phyloP scores from a whole-genome alignment of 2,113 vertebrate species.

The Hippocampus comes region DNA sequence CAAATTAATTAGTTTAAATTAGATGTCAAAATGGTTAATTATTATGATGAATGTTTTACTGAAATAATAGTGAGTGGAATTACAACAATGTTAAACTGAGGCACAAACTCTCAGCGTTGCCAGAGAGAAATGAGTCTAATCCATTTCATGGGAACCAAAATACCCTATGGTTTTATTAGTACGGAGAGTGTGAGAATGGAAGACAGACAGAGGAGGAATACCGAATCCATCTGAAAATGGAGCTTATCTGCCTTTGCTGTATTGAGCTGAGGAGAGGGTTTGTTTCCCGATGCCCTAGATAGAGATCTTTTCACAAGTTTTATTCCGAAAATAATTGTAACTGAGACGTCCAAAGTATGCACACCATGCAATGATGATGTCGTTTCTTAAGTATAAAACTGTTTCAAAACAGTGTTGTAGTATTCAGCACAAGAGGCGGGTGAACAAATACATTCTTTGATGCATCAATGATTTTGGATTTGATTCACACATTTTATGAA shows the following conservation, averaged over 20 bases:
- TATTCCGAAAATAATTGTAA: neutral
- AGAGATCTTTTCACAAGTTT: neutral
- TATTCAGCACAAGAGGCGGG: too few species aligned
- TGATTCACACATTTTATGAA: too few species aligned
- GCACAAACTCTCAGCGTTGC: conserved; percentile 60
- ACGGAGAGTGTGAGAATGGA: conserved; percentile 11
- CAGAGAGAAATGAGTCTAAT: conserved; percentile 72
- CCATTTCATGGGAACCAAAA: conserved; percentile 68
- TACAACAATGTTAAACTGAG: conserved; percentile 71
- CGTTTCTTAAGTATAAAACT: too few species aligned
- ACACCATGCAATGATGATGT: too few species aligned
- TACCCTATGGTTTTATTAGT: conserved; percentile 66
- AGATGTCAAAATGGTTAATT: conserved; percentile 73
- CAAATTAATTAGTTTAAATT: conserved; percentile 72
- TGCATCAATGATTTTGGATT: too few species aligned
- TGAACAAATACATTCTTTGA: too few species aligned
- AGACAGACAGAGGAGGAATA: conserved; percentile 29
- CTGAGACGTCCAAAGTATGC: neutral
- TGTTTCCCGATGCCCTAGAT: neutral
- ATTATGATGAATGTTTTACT: conserved; percentile 72
- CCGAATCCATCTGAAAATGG: conserved; percentile 52
- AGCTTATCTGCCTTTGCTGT: conserved; percentile 53
- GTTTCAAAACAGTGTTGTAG: too few species aligned
- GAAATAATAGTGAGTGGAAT: conserved; percentile 71
- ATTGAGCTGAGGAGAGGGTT: conserved; percentile 37